Percentiles rank a stretch among this genome's conserved stretches.
These are phyloP conservation scores for Euclidia mi DNA, from an alignment of 2,888 invertebrate genomes.

Conservation along the genomic window DNA sequence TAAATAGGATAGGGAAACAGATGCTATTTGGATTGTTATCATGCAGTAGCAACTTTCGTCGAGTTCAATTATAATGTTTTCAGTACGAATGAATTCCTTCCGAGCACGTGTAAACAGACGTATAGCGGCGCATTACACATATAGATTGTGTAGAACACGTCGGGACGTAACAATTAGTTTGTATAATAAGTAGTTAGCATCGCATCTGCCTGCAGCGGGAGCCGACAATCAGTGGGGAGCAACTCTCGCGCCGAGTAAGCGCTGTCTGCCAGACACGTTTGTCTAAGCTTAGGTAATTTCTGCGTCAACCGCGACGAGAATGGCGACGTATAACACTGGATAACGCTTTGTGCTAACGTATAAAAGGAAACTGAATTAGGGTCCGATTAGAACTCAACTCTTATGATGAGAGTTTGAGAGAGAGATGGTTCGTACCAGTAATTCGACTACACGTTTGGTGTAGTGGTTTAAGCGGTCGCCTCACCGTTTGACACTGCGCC, in stretches of 20 bases:
- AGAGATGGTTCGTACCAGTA: conserved; percentile 3
- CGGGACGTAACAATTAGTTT: conserved; percentile 48
- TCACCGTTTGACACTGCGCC: no score
- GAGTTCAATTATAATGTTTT: no score
- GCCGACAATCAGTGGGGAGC: conserved; percentile 53
- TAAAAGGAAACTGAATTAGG: conserved; percentile 47
- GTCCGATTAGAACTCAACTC: conserved; percentile 32
- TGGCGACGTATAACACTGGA: conserved; percentile 33
- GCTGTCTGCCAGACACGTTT: conserved; percentile 51
- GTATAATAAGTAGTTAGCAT: conserved; percentile 60
- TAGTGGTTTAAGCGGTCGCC: no score
- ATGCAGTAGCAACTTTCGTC: no score
- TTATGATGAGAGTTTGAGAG: conserved; percentile 26
- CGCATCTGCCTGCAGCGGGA: conserved; percentile 52
- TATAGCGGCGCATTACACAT: no score
- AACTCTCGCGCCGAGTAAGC: conserved; percentile 51
- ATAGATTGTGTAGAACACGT: conserved; percentile 15
- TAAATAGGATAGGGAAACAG: no score
- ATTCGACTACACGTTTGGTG: neutral
- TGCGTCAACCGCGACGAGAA: conserved; percentile 55
- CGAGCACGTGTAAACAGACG: no score
- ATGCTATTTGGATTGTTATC: no score
- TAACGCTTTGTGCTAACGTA: conserved; percentile 45
- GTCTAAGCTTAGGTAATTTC: conserved; percentile 59
- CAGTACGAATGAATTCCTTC: no score